Evolutionary conservation across 53 echinoderm and acorn worm genomes (phyloP).

Genomic region (Mesocentrotus franciscanus): DNA sequence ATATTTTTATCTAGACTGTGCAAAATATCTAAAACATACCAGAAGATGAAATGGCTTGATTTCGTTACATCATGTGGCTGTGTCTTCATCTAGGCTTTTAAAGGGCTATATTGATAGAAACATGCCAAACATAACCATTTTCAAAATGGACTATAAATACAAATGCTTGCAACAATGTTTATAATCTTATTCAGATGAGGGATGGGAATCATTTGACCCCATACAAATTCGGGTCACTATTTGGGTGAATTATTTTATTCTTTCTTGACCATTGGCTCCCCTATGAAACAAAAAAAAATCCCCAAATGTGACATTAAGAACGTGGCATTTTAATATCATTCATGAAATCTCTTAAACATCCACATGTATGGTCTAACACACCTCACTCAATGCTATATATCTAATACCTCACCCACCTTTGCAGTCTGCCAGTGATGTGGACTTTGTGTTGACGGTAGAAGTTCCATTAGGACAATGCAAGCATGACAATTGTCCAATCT

Average conservation of each 20-base stretch:
- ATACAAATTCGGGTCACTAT: not conserved
- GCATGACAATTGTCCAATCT: constrained; percentile 72
- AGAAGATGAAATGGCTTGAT: not conserved
- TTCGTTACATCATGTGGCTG: no score
- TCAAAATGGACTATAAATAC: not conserved
- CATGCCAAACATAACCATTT: not conserved
- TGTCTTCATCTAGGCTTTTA: not conserved
- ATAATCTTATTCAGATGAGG: not conserved
- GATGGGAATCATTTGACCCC: not conserved
- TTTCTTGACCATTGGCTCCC: not conserved
- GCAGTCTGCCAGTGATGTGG: constrained; percentile 76
- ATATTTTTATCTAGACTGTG: not conserved
- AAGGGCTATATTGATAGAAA: no score
- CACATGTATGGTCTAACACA: no score
- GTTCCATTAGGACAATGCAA: constrained; percentile 76
- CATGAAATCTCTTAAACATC: no score
- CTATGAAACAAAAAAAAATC: not conserved
- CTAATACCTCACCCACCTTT: constrained; percentile 73
- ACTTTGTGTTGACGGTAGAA: constrained; percentile 69
- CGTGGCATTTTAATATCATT: no score
- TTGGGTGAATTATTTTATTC: not conserved
- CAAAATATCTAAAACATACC: not conserved
- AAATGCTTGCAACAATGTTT: not conserved
- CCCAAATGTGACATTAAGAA: not conserved
- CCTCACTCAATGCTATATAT: no score